Base-by-base conservation (phyloP, 2,797 vertebrate genomes). In the Botia almorhae region DNA sequence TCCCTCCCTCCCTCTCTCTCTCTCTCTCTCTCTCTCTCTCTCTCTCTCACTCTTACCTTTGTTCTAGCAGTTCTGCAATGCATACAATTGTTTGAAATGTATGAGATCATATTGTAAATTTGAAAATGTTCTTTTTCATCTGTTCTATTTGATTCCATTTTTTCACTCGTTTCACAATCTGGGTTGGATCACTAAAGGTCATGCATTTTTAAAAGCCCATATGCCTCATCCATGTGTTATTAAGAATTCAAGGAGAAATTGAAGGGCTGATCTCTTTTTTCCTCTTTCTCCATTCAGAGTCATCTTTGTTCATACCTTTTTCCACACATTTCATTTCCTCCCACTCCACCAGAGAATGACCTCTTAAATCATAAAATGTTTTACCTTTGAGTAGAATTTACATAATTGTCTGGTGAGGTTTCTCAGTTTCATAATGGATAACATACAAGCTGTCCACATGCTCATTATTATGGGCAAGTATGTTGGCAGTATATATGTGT, bases 141-240 rank as follows among this genome's bases (percentile, higher is more conserved):
- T 16, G 33, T 70, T 65, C 76, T 51, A 10, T 78, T 78, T 69
- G 33, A 74, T 65, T 81, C 33, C n/a, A 29, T 68, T 71, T 53
- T 77, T 79, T 50, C 68, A 72, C 77, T 82, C 58, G 77, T 87
- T 86, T 85, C 75, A 73, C 83, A 89, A 81, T 87, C 83, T 88
- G 86, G 82, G 81, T 88, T 83, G 86, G 70, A 83, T 89, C 87
- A 85, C 83, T 83, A 81, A 81, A 88, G 85, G 84, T 87, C 85
- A 86, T 86, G 79, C 83, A 87, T 89, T 88, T 89, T 88, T 87
- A 85, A 87, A 84, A 84, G 85, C 76, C 86, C 86, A 87, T 85
- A 87, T 86, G 85, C 76, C 81, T 87, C 76, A 85, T 86, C 86
- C 84, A 82, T 87, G 85, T 86, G 85, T 83, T 82, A 85, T 84